Conservation (phyloP, 2,888 invertebrate species). For the Malacosoma neustria region DNA sequence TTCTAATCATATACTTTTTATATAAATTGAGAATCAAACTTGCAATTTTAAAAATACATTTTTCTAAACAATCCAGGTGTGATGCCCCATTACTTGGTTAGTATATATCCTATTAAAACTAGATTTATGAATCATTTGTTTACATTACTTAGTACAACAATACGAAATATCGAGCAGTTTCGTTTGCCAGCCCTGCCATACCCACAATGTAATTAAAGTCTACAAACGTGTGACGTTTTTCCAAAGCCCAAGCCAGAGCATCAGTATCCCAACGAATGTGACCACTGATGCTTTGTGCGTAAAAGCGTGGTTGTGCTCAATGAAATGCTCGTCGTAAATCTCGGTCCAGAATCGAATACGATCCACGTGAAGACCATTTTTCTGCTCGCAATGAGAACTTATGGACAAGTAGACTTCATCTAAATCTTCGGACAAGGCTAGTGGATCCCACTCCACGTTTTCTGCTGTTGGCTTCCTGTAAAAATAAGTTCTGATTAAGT, state of each 20-base stretch:
- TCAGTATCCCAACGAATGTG: slow-evolving; percentile 11
- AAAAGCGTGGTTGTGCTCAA: slow-evolving; percentile 23
- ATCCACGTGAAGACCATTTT: slow-evolving; percentile 30
- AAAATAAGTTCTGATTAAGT: slow-evolving; percentile 5
- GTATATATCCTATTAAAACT: too few relatives aligned
- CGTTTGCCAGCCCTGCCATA: neutral
- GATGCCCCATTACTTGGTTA: too few relatives aligned
- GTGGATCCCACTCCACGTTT: slow-evolving; percentile 27
- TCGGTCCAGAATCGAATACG: slow-evolving; percentile 42
- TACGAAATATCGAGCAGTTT: too few relatives aligned
- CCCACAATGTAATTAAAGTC: neutral
- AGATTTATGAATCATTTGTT: too few relatives aligned
- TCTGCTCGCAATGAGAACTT: slow-evolving; percentile 11
- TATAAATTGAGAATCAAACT: too few relatives aligned
- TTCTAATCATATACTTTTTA: too few relatives aligned
- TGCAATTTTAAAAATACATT: too few relatives aligned
- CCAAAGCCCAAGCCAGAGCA: slow-evolving; percentile 16
- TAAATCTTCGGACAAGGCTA: slow-evolving; percentile 17
- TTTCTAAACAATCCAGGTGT: too few relatives aligned
- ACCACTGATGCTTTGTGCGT: slow-evolving; percentile 8
- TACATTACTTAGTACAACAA: too few relatives aligned
- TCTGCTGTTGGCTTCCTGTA: slow-evolving; percentile 33
- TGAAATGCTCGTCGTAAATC: slow-evolving; percentile 40
- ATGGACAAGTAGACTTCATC: slow-evolving; percentile 44
- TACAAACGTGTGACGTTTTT: slow-evolving; percentile 10